Percentiles rank a stretch among this genome's conserved stretches.
Conservation (phyloP, 2,113 vertebrate genomes). For the Oostethus manadensis region DNA sequence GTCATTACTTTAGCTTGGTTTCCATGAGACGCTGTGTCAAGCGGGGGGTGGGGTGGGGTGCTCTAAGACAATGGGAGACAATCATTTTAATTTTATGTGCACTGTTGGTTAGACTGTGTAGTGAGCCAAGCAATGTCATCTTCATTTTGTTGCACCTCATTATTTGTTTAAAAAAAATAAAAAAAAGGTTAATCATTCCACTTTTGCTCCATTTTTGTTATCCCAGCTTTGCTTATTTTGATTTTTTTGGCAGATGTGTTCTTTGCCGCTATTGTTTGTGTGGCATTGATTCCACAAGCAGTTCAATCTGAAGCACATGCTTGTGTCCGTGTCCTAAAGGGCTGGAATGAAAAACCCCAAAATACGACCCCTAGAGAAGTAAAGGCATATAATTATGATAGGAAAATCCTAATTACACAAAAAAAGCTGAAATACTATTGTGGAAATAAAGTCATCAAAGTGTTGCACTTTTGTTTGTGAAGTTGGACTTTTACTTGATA, state of each 20-base stretch:
- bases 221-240: constrained; percentile 32
- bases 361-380: too few relatives aligned
- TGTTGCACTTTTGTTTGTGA: not conserved
- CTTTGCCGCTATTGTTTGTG: constrained; percentile 32
- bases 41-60: constrained; percentile 20
- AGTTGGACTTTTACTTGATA: not conserved
- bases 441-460: not conserved
- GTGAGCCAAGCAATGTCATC: constrained; percentile 35
- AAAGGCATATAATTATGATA: too few relatives aligned
- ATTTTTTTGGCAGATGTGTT: constrained; percentile 48
- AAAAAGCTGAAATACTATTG: not conserved
- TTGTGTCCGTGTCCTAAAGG: not conserved
- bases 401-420: too few relatives aligned
- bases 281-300: constrained; percentile 27
- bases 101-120: constrained; percentile 44
- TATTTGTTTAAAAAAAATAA: constrained; percentile 44
- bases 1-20: constrained; percentile 71
- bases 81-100: constrained; percentile 54
- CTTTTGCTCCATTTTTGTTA: constrained; percentile 34
- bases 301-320: constrained; percentile 19
- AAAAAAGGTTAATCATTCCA: constrained; percentile 37
- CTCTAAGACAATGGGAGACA: constrained; percentile 60
- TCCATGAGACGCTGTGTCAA: constrained; percentile 63
- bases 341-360: not conserved
- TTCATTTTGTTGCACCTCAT: constrained; percentile 40